These are phyloP conservation scores for Orchesellides sinensis DNA, from an alignment of 2,888 invertebrate species.

Conservation along the genomic window DNA sequence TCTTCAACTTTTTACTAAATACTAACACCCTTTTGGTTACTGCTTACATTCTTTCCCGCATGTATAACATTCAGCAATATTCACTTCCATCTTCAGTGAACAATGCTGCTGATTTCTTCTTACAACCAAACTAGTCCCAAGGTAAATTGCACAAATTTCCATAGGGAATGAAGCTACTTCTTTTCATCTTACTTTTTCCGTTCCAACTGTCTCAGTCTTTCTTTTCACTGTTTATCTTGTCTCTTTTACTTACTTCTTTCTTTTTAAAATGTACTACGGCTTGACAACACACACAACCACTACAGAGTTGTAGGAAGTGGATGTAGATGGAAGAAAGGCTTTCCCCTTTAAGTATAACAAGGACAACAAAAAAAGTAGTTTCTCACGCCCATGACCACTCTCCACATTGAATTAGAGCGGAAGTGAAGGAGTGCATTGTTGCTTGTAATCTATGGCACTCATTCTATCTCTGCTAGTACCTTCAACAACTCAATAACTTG, in stretches of 20 bases:
- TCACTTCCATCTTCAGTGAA: conserved; percentile 49
- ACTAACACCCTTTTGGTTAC: neutral
- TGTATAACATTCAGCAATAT: conserved; percentile 32
- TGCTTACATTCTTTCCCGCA: neutral
- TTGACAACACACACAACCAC: neutral
- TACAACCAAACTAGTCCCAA: conserved; percentile 61
- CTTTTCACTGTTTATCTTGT: conserved; percentile 40
- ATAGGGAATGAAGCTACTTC: conserved; percentile 60
- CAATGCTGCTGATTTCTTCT: conserved; percentile 53
- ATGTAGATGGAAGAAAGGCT: neutral
- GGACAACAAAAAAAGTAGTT: neutral
- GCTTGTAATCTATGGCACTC: too few species aligned
- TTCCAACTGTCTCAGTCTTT: conserved; percentile 9
- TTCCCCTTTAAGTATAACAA: neutral
- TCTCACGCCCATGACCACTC: neutral
- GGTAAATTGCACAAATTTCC: conserved; percentile 62
- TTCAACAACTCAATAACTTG: too few species aligned
- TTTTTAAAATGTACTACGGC: conserved; percentile 7
- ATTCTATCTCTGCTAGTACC: too few species aligned
- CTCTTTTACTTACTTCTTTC: conserved; percentile 38
- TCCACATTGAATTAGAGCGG: neutral
- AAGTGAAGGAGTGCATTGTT: too few species aligned
- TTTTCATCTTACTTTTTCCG: conserved; percentile 36
- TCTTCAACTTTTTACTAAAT: neutral
- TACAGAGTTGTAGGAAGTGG: neutral